phyloP scores from a whole-genome alignment of 2,797 vertebrate genomes.

The Malacoctenus gilli region DNA sequence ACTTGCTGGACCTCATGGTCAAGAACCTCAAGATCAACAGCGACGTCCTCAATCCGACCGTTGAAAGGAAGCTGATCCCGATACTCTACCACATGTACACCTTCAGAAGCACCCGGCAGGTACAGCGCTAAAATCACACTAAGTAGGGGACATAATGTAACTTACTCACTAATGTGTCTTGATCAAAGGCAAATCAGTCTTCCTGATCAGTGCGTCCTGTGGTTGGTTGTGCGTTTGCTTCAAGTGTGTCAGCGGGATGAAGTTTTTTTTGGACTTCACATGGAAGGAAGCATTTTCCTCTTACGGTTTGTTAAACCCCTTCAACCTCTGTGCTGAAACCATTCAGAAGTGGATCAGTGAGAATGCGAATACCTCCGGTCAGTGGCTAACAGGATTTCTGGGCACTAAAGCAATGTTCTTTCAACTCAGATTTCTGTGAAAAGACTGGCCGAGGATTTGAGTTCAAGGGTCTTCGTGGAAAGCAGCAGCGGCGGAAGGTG shows the following conservation, averaged over 20 bases:
- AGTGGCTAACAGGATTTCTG: slow-evolving; percentile 29
- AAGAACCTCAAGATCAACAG: slow-evolving; percentile 83
- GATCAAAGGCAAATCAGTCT: too few species aligned
- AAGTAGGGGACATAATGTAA: too few species aligned
- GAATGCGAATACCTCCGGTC: slow-evolving; percentile 7
- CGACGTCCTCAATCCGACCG: slow-evolving; percentile 71
- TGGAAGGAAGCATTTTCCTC: background rate
- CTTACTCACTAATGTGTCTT: too few species aligned
- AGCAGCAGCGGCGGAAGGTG: background rate
- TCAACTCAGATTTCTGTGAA: slow-evolving; percentile 25
- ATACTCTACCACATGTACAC: slow-evolving; percentile 95
- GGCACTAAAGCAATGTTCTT: slow-evolving; percentile 22
- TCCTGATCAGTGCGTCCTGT: too few species aligned
- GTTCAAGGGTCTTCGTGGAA: slow-evolving; percentile 15
- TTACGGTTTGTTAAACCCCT: background rate
- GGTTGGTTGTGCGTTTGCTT: background rate
- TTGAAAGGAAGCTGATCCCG: slow-evolving; percentile 79
- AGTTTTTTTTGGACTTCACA: background rate
- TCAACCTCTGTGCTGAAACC: slow-evolving; percentile 1
- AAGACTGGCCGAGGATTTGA: slow-evolving; percentile 8
- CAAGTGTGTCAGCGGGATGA: background rate
- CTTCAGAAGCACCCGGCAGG: slow-evolving; percentile 90
- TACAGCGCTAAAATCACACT: slow-evolving; percentile 48
- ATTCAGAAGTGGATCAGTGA: slow-evolving; percentile 1
- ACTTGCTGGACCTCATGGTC: slow-evolving; percentile 89